Evolutionary conservation across 2,113 vertebrate genomes (phyloP).

Genomic region (Daubentonia madagascariensis): DNA sequence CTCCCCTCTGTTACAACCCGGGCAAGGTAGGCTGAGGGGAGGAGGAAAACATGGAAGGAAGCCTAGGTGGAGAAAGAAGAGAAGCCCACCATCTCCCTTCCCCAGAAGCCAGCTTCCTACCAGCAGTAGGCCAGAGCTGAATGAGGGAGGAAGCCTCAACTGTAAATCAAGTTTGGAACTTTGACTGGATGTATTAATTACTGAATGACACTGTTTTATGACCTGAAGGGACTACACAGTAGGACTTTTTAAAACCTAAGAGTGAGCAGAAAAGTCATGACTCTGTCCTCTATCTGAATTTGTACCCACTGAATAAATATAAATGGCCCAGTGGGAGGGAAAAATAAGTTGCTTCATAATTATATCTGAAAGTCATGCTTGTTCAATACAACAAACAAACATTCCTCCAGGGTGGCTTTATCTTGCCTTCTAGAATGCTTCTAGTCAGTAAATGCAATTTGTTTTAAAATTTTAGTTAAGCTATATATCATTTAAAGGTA

Average conservation of each 20-base stretch:
- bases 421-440: not conserved
- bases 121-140: not conserved
- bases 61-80: not conserved
- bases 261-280: not conserved
- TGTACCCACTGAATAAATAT: not conserved
- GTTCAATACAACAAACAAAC: not conserved
- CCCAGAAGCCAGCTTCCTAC: not conserved
- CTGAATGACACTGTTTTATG: not conserved
- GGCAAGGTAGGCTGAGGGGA: not conserved
- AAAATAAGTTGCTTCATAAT: constrained; percentile 6
- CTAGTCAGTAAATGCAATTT: not conserved
- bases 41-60: not conserved
- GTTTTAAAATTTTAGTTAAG: constrained; percentile 21
- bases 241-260: constrained; percentile 25
- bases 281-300: not conserved
- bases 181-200: not conserved
- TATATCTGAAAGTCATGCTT: not conserved
- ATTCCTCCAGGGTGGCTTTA: constrained; percentile 11
- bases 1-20: not conserved
- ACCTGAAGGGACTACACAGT: not conserved
- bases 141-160: not conserved
- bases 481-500: not conserved
- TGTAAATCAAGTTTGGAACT: constrained; percentile 20
- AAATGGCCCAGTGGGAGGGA: not conserved
- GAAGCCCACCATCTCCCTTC: not conserved